Evolutionary conservation across 2,797 vertebrate genomes (phyloP), one percentile per base, ranked within the genome.

Genomic region (Liasis olivaceus): DNA sequence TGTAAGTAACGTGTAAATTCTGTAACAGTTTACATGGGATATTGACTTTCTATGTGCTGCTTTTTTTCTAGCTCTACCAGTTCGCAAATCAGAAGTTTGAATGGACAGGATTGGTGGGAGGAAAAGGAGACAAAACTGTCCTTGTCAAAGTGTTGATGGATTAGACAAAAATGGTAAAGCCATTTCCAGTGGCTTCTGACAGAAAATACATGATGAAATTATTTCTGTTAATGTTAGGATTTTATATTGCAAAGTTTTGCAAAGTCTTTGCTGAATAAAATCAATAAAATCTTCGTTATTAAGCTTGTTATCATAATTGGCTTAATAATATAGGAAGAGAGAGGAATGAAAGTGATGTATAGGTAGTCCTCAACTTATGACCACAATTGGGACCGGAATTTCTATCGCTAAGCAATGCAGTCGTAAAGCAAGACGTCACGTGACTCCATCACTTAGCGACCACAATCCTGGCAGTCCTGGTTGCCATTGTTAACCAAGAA

Each of bases 291-390:
- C 87, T 95, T 92, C 59, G 12, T 90, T 87, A 15, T 96, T 93
- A 95, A 95, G 81, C 93, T 91, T 72, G 94, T 94, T 89, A 90
- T 90, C 90, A 96, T 94, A 96, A 93, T 89, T 96, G 92, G 91
- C 93, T 69, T 86, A 81, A 94, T 58, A 90, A 81, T 92, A 95
- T 58, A 93, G 94, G 91, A 92, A 93, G 5, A 88, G 58, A 42
- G 47, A 56, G 93, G 64, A 95, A 94, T 36, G 36, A 91, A 47
- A 51, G 9, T 86, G 2, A 91, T 77, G 93, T 91, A 28, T 42
- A 42, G 42, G 3, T 42, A 42, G 42, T 42, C 42, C 42, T 42
- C 2, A 42, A 42, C 42, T 42, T 42, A 42, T 42, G 42, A 42
- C 42, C 42, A 42, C 42, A 42, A 42, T 42, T 42, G 42, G 42